phyloP scores from a whole-genome alignment of 2,113 vertebrate genomes.

The Euleptes europaea region DNA sequence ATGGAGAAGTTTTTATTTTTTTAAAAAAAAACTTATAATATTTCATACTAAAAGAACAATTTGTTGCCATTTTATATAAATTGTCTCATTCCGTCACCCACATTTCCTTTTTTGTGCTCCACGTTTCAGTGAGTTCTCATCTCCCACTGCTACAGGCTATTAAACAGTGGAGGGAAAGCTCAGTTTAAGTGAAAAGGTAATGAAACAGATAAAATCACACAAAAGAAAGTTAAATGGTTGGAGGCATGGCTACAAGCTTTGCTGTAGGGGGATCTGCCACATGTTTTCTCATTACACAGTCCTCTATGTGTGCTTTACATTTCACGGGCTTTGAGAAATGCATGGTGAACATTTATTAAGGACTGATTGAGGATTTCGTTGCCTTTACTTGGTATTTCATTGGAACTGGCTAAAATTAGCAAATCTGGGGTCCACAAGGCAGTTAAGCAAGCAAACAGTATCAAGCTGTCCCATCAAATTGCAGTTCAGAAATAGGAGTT shows the following conservation, averaged over 20 bases:
- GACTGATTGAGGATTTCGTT: slow-evolving; percentile 39
- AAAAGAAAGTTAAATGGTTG: slow-evolving; percentile 31
- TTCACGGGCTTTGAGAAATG: slow-evolving; percentile 15
- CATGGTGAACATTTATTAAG: slow-evolving; percentile 35
- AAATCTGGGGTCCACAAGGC: slow-evolving; percentile 80
- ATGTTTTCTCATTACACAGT: background rate
- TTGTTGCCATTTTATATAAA: slow-evolving; percentile 11
- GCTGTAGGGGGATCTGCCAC: slow-evolving; percentile 5
- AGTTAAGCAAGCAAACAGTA: slow-evolving; percentile 66
- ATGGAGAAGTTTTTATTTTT: background rate
- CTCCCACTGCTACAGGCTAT: slow-evolving; percentile 20
- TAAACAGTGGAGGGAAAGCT: slow-evolving; percentile 25
- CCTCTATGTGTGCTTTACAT: background rate
- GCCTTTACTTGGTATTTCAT: slow-evolving; percentile 75
- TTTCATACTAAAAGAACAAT: slow-evolving; percentile 22
- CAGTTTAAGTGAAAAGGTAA: slow-evolving; percentile 25
- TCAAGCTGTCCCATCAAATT: slow-evolving; percentile 69
- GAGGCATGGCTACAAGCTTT: slow-evolving; percentile 21
- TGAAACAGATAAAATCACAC: slow-evolving; percentile 27
- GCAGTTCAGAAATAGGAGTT: slow-evolving; percentile 68
- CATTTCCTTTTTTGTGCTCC: slow-evolving; percentile 25
- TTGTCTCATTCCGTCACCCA: slow-evolving; percentile 30
- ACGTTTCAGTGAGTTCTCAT: slow-evolving; percentile 22
- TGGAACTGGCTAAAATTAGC: slow-evolving; percentile 67
- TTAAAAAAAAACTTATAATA: background rate